Conservation (phyloP, 2,113 vertebrate genomes). For the Forbesichthys papilliferus region DNA sequence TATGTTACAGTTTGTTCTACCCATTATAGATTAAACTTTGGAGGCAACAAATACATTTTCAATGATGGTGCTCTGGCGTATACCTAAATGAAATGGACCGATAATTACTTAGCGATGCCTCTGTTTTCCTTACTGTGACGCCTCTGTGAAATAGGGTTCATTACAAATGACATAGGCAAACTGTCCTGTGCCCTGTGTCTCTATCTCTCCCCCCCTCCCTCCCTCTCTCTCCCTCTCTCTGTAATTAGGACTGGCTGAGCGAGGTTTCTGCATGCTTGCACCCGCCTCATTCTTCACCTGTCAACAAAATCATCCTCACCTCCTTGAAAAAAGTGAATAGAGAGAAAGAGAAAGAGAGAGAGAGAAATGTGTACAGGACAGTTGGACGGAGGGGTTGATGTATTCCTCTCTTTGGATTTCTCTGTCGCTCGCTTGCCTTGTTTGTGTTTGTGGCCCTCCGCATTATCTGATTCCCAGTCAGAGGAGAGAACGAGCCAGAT, state of each 20-base stretch:
- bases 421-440: slow-evolving; percentile 54
- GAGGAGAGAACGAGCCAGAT: slow-evolving; percentile 61
- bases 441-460: slow-evolving; percentile 65
- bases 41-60: too few relatives aligned
- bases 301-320: slow-evolving; percentile 62
- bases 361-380: not conserved
- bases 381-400: slow-evolving; percentile 34
- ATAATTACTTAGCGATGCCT: too few relatives aligned
- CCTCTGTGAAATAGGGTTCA: not conserved
- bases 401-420: slow-evolving; percentile 50
- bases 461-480: slow-evolving; percentile 75
- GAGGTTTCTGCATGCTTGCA: slow-evolving; percentile 49
- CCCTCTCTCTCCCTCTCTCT: not conserved
- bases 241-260: slow-evolving; percentile 43
- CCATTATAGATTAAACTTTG: too few relatives aligned
- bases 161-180: too few relatives aligned
- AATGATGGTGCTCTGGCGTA: too few relatives aligned
- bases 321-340: not conserved
- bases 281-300: slow-evolving; percentile 67
- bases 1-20: too few relatives aligned
- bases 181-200: too few relatives aligned
- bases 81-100: too few relatives aligned
- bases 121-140: too few relatives aligned
- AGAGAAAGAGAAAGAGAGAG: not conserved
- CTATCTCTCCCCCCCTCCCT: not conserved